These are phyloP conservation scores for Ips typographus DNA, from an alignment of 1,140 invertebrate genomes.

Conservation along the genomic window DNA sequence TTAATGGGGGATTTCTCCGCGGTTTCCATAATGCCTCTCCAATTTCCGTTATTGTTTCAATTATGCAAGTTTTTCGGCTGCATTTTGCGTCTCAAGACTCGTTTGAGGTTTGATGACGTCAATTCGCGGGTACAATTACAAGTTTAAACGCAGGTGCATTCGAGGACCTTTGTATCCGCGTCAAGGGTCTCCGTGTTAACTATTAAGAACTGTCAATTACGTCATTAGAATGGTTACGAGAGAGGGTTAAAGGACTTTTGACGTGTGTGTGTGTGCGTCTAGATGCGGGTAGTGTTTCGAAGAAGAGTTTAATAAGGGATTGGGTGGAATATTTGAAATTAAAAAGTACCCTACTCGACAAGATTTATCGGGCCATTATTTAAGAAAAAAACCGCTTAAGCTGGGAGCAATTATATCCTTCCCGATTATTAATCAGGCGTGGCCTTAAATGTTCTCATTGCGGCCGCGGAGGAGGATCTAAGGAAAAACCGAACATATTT, in stretches of 20 bases:
- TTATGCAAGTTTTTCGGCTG: background rate
- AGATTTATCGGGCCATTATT: constrained; percentile 10
- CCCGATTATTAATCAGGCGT: constrained; percentile 14
- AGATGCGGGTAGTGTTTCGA: background rate
- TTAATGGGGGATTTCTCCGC: constrained; percentile 34
- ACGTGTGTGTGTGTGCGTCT: background rate
- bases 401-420: constrained; percentile 35
- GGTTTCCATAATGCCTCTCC: constrained; percentile 33
- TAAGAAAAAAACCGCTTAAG: background rate
- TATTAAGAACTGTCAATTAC: constrained; percentile 22
- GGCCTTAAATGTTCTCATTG: constrained; percentile 16
- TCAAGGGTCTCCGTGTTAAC: background rate
- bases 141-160: background rate
- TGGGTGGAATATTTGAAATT: background rate
- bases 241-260: background rate
- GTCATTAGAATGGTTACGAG: constrained; percentile 15
- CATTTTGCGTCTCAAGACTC: too few species aligned
- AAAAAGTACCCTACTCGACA: background rate
- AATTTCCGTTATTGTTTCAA: constrained; percentile 36
- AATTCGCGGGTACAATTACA: background rate
- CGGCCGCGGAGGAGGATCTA: constrained; percentile 1
- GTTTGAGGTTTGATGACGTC: too few species aligned
- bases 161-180: constrained; percentile 9
- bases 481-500: constrained; percentile 37
- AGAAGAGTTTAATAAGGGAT: background rate